Evolutionary conservation across 2,888 invertebrate species (phyloP).

Genomic region (Chrysolina haemoptera): DNA sequence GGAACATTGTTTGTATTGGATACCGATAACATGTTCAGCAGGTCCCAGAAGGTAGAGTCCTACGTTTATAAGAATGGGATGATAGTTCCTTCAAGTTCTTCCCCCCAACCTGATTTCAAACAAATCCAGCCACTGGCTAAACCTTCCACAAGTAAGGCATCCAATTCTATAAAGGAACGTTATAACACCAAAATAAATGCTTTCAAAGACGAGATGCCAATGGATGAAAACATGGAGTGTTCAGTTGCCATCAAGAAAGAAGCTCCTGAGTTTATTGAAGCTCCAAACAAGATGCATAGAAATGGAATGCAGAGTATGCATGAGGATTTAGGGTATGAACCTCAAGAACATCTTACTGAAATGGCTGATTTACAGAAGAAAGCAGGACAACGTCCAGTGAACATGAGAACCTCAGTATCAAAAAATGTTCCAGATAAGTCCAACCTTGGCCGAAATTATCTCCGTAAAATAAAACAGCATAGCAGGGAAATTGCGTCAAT

Average conservation of each 20-base stretch:
- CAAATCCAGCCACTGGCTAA: constrained; percentile 33
- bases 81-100: constrained; percentile 56
- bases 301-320: constrained; percentile 25
- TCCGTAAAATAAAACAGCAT: constrained; percentile 63
- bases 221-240: background rate
- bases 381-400: constrained; percentile 19
- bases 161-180: background rate
- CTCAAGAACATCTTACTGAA: constrained; percentile 24
- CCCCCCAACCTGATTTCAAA: constrained; percentile 32
- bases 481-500: constrained; percentile 64
- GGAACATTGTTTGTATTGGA: constrained; percentile 65
- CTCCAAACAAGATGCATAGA: background rate
- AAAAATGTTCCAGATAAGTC: constrained; percentile 38
- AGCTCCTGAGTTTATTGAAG: constrained; percentile 6
- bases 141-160: constrained; percentile 41
- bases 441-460: constrained; percentile 55
- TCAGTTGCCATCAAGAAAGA: constrained; percentile 13
- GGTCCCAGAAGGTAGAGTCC: constrained; percentile 60
- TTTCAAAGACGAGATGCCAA: background rate
- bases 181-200: background rate
- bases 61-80: constrained; percentile 64
- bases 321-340: constrained; percentile 26
- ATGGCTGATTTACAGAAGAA: constrained; percentile 25
- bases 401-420: constrained; percentile 25
- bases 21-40: constrained; percentile 59